phyloP scores from a whole-genome alignment of 2,888 invertebrate species.

The Dryobota labecula region DNA sequence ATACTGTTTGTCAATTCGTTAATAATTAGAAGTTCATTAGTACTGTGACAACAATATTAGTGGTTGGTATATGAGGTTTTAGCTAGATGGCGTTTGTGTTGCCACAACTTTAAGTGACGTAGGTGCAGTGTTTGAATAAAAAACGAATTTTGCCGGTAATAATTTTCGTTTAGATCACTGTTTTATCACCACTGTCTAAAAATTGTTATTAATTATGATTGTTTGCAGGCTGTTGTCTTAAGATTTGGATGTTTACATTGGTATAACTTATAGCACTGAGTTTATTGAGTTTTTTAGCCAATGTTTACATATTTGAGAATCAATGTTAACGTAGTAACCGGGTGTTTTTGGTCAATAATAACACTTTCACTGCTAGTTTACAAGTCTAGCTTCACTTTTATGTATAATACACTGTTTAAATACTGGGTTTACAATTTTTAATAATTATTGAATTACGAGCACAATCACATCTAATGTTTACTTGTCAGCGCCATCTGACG shows the following conservation, averaged over 20 bases:
- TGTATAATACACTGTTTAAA: too few relatives aligned
- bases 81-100: neutral
- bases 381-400: too few relatives aligned
- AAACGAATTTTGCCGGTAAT: neutral
- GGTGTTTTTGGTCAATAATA: too few relatives aligned
- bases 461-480: too few relatives aligned
- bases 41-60: neutral
- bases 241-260: neutral
- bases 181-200: neutral
- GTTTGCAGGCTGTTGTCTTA: too few relatives aligned
- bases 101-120: neutral
- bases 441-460: too few relatives aligned
- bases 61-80: neutral
- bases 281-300: neutral
- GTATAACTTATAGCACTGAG: neutral
- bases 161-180: slow-evolving; percentile 1
- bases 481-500: too few relatives aligned
- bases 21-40: too few relatives aligned
- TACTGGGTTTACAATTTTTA: too few relatives aligned
- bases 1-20: too few relatives aligned
- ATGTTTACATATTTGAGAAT: neutral
- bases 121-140: neutral
- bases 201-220: neutral
- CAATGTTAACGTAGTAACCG: too few relatives aligned
- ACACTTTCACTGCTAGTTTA: too few relatives aligned